These are phyloP conservation scores for Chamaetylas fuelleborni DNA, from an alignment of 2,113 vertebrate species.

Conservation along the genomic window DNA sequence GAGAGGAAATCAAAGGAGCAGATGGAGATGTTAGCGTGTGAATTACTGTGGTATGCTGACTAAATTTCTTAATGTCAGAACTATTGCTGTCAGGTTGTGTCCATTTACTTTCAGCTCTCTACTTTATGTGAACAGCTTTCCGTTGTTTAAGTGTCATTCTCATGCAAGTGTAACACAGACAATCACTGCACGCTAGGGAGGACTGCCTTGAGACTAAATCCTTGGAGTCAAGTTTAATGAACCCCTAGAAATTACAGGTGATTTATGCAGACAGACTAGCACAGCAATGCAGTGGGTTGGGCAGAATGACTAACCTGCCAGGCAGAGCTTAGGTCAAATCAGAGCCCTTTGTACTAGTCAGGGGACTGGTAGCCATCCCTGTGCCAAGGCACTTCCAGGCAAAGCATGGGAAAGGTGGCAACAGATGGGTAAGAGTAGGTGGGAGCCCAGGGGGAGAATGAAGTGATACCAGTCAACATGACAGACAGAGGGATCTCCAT, in stretches of 20 bases:
- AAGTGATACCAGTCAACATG: neutral
- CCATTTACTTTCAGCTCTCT: neutral
- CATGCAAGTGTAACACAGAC: neutral
- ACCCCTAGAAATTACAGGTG: neutral
- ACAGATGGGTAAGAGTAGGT: slow-evolving; percentile 19
- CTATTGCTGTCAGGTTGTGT: neutral
- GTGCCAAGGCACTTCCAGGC: neutral
- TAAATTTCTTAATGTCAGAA: neutral
- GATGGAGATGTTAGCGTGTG: neutral
- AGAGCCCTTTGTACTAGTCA: neutral
- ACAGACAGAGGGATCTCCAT: neutral
- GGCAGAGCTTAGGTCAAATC: neutral
- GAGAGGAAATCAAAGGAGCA: neutral
- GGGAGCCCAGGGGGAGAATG: neutral
- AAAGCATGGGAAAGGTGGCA: neutral
- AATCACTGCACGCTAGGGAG: neutral
- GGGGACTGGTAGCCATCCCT: neutral
- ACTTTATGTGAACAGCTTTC: neutral
- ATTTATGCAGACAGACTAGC: neutral
- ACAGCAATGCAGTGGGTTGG: neutral
- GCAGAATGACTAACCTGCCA: neutral
- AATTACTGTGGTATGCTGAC: neutral
- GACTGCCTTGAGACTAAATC: neutral
- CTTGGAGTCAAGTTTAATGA: neutral
- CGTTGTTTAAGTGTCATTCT: neutral